Evolutionary conservation across 2,797 vertebrate species (phyloP).

Genomic region (Enteromius trimaculatus): DNA sequence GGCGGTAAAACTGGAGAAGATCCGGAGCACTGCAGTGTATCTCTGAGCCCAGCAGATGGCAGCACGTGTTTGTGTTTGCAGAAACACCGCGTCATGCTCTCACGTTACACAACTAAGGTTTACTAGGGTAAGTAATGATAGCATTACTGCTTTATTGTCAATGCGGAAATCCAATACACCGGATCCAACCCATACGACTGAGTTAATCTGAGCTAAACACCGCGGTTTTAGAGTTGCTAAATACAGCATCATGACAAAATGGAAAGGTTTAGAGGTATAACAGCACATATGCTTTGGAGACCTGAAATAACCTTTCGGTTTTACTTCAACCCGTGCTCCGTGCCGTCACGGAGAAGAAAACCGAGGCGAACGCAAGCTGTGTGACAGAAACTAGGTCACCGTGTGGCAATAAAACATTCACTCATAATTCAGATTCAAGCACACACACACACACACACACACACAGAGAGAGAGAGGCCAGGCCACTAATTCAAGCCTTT

Average conservation of each 20-base stretch:
- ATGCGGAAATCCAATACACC: not conserved
- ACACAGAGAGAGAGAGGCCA: no score
- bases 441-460: not conserved
- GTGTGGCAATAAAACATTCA: constrained; percentile 7
- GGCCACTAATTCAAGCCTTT: constrained; percentile 5
- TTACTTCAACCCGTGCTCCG: not conserved
- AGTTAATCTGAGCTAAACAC: not conserved
- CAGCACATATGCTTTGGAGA: no score
- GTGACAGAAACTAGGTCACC: constrained; percentile 22
- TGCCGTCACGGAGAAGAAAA: constrained; percentile 4
- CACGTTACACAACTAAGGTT: not conserved
- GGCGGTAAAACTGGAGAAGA: not conserved
- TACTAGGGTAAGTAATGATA: not conserved
- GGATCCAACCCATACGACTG: not conserved
- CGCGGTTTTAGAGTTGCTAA: not conserved
- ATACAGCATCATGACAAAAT: not conserved
- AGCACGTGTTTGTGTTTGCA: not conserved
- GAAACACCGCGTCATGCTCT: not conserved
- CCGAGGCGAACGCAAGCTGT: not conserved
- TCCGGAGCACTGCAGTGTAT: not conserved
- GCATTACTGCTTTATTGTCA: not conserved
- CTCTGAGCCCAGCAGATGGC: constrained; percentile 11
- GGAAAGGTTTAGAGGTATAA: not conserved
- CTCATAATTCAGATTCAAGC: not conserved
- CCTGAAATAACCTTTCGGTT: no score